These are phyloP conservation scores for Spodoptera littoralis DNA, from an alignment of 2,888 invertebrate genomes.

Conservation along the genomic window DNA sequence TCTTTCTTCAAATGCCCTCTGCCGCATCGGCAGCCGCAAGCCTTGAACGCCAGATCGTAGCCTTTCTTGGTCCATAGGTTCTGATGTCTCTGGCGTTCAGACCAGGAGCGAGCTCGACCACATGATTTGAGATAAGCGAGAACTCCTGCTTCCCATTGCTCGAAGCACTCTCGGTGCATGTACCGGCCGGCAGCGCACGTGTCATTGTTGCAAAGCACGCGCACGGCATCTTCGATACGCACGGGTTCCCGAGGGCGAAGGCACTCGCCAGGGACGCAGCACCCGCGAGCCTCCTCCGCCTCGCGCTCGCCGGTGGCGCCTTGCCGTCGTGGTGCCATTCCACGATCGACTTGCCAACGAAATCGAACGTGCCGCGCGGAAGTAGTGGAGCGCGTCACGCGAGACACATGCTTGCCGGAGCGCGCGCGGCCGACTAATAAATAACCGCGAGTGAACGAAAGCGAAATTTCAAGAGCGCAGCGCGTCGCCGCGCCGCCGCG, in stretches of 20 bases:
- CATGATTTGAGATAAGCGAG: slow-evolving; percentile 96
- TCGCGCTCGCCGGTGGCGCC: slow-evolving; percentile 85
- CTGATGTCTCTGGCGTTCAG: slow-evolving; percentile 97
- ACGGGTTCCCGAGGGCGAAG: slow-evolving; percentile 91
- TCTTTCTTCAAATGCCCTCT: slow-evolving; percentile 98
- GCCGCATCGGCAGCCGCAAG: slow-evolving; percentile 97
- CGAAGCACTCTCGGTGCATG: slow-evolving; percentile 99
- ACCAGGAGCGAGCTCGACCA: slow-evolving; percentile 97
- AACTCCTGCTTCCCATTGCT: slow-evolving; percentile 97
- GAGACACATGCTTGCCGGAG: slow-evolving; percentile 89
- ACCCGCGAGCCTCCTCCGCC: slow-evolving; percentile 89
- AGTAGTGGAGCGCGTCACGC: slow-evolving; percentile 84
- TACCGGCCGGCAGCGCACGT: slow-evolving; percentile 95
- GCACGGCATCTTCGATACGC: slow-evolving; percentile 93
- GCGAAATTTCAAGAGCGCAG: slow-evolving; percentile 92
- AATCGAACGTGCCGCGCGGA: slow-evolving; percentile 80
- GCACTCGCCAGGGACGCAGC: slow-evolving; percentile 96
- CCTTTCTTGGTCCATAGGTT: slow-evolving; percentile 99
- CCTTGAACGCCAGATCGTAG: slow-evolving; percentile 98
- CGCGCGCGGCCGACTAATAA: slow-evolving; percentile 90
- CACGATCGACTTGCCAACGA: slow-evolving; percentile 78
- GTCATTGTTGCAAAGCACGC: slow-evolving; percentile 98
- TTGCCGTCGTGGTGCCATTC: slow-evolving; percentile 87
- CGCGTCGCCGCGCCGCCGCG: slow-evolving; percentile 82
- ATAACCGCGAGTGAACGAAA: slow-evolving; percentile 90